These are phyloP conservation scores for Dendrolimus kikuchii DNA, from an alignment of 1,140 invertebrate species.

Conservation along the genomic window DNA sequence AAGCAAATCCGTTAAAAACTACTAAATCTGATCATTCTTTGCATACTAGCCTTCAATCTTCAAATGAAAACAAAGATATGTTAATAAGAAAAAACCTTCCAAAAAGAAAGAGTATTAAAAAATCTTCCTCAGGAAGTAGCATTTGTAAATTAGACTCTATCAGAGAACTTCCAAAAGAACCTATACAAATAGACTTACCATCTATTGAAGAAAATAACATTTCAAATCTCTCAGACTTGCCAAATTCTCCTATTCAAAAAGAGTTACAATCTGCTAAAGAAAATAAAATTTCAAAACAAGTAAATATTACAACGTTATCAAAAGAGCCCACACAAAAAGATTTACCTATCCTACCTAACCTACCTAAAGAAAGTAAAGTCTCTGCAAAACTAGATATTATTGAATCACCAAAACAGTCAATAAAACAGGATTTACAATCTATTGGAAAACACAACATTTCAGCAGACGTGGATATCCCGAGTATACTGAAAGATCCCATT, in stretches of 20 bases:
- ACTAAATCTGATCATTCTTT: conserved; percentile 68
- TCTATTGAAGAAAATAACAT: conserved; percentile 33
- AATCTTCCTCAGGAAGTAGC: conserved; percentile 57
- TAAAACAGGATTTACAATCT: too few relatives aligned
- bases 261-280: too few relatives aligned
- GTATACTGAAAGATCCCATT: conserved; percentile 42
- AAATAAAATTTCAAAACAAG: too few relatives aligned
- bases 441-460: too few relatives aligned
- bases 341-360: too few relatives aligned
- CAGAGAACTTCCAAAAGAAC: conserved; percentile 54
- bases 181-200: conserved; percentile 20
- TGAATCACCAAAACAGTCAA: too few relatives aligned
- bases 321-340: too few relatives aligned
- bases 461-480: conserved; percentile 31
- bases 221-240: not conserved
- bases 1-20: conserved; percentile 46
- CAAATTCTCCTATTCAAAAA: too few relatives aligned
- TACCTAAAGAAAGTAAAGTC: too few relatives aligned
- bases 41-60: conserved; percentile 39
- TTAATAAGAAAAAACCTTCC: conserved; percentile 15
- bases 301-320: too few relatives aligned
- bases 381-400: too few relatives aligned
- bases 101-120: conserved; percentile 60
- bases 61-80: conserved; percentile 27
- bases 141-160: conserved; percentile 62